These are phyloP conservation scores for Pantherophis alleghaniensis DNA, from an alignment of 2,797 vertebrate species.

Conservation along the genomic window DNA sequence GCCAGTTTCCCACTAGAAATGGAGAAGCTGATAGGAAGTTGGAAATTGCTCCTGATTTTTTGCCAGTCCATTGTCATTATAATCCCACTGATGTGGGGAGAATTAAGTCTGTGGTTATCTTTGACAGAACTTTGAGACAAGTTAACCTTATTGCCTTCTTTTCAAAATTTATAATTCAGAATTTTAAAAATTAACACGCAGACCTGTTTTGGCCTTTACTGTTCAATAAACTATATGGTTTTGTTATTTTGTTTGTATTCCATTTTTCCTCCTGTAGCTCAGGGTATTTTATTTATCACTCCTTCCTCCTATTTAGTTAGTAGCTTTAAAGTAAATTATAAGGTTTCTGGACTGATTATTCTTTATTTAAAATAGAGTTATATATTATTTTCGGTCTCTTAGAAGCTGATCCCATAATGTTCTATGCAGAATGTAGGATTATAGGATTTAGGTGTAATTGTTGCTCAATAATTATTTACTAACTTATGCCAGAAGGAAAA, in stretches of 20 bases:
- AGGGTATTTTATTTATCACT: neutral
- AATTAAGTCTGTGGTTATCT: neutral
- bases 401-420: neutral
- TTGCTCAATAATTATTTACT: neutral
- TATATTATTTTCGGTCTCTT: conserved; percentile 45
- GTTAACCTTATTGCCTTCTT: neutral
- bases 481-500: neutral
- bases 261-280: neutral
- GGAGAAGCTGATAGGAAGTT: neutral
- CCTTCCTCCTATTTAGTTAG: conserved; percentile 22
- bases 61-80: neutral
- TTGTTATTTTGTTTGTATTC: neutral
- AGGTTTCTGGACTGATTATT: conserved; percentile 39
- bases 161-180: neutral
- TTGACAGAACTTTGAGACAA: neutral
- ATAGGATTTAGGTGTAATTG: neutral
- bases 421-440: neutral
- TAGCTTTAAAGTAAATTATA: conserved; percentile 50
- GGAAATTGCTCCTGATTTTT: neutral
- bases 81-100: neutral
- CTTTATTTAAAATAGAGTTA: conserved; percentile 45
- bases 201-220: neutral
- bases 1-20: too few species aligned
- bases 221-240: neutral
- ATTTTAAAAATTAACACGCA: neutral